Evolutionary conservation across 2,113 vertebrate genomes (phyloP), one percentile per base, ranked within the genome.

Genomic region (Electrona antarctica): DNA sequence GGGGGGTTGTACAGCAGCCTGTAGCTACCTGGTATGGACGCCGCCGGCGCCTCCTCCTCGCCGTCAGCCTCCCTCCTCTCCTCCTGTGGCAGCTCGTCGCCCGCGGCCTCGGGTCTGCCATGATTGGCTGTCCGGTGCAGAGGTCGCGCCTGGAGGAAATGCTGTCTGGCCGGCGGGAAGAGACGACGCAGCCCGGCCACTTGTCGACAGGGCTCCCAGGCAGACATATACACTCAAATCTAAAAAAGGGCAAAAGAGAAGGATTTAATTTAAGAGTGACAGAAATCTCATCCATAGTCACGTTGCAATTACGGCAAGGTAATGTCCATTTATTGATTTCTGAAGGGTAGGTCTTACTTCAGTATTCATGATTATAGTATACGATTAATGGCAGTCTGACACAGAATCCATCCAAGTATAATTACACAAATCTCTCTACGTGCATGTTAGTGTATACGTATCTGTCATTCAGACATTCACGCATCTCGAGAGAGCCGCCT

Each of bases 1-100:
- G 79, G 75, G 0, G 91, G 90, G 28, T 84, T 91, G 70, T 91
- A 93, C 78, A 64, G 47, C 33, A 93, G 75, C 10, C n/a, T 84
- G 79, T 85, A 87, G 12, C 4, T 51, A 47, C 7, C 60, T 4
- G 3, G 57, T 0, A 33, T 13, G 48, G 7, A 47, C 0, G 15
- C 8, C 7, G 72, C 64, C 41, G n/a, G n/a, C n/a, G n/a, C 70
- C 48, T 4, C 10, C n/a, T 73, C 48, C 0, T 28, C n/a, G n/a
- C n/a, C n/a, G n/a, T n/a, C n/a, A n/a, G n/a, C n/a, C n/a, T n/a
- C n/a, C 15, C 3, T 8, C n/a, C 10, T 12, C 14, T 60, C 76
- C 3, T 45, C 79, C 21, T 64, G 64, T 21, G 84, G 73, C 15
- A 67, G 77, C 68, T 87, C 80, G 52, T 79, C 77, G 9, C 29